Base-by-base conservation (phyloP, 1,140 invertebrate species). In the Aporrectodea caliginosa region DNA sequence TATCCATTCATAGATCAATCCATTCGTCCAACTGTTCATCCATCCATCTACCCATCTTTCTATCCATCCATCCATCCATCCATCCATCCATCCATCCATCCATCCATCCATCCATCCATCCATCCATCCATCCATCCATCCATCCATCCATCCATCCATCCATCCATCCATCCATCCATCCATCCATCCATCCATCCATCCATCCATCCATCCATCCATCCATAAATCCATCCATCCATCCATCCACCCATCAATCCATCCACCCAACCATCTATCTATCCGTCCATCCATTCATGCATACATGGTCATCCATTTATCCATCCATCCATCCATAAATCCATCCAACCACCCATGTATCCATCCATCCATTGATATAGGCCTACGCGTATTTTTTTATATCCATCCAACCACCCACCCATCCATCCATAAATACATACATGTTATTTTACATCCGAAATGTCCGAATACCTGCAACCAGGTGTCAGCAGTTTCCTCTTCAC, bases 51-150 rank as follows among this genome's bases (percentile, higher is more conserved):
- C 69, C n/a, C n/a, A n/a, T n/a, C n/a, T n/a, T n/a, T n/a, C n/a
- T 0, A 1, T 71, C 69, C 69, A 71, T 71, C 14, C 69, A 71
- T 71, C 69, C 69, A 71, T 71, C 69, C 69, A 1, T 71, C 69
- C 22, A 71, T 22, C 14, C 69, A 71, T 0, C 69, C 69, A 71
- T 68, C 58, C 58, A 68, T 68, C 58, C 58, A 68, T 68, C 58
- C 58, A 68, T 68, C 58, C 58, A 68, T 68, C 58, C 58, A 68
- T 68, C 58, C 58, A 68, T 68, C 58, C 58, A 68, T 68, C 58
- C 58, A 68, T 68, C 58, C 58, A 68, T 68, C 58, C 58, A 68
- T 68, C 58, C 58, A 68, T 68, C 58, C 58, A 68, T 68, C 58
- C 58, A 68, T 68, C 58, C 58, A 68, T 68, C 58, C 58, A 68